phyloP scores from a whole-genome alignment of 2,113 vertebrate species.

The Amblyopsis rosae region DNA sequence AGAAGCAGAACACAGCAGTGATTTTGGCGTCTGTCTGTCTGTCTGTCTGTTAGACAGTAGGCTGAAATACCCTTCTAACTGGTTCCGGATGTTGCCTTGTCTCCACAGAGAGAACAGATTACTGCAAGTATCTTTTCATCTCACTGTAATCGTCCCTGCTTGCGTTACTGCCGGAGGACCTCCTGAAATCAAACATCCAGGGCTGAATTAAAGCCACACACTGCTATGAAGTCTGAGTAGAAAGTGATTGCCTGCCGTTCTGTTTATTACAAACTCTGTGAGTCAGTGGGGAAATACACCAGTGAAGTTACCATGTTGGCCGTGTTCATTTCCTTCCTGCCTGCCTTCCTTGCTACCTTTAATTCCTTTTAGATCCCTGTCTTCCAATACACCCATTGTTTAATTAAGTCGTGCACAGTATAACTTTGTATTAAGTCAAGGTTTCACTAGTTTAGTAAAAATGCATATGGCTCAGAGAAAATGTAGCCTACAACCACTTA shows the following conservation, averaged over 20 bases:
- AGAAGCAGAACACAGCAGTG: slow-evolving; percentile 54
- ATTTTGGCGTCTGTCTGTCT: slow-evolving; percentile 45
- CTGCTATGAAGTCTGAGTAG: slow-evolving; percentile 24
- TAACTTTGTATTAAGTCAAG: no score
- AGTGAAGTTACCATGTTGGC: not conserved
- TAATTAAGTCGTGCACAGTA: no score
- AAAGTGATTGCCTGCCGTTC: slow-evolving; percentile 23
- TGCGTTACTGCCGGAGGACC: slow-evolving; percentile 53
- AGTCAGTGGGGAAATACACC: not conserved
- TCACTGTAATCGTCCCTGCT: slow-evolving; percentile 56
- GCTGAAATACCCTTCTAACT: slow-evolving; percentile 47
- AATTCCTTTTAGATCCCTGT: not conserved
- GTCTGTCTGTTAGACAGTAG: slow-evolving; percentile 17
- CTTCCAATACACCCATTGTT: not conserved
- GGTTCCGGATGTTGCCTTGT: slow-evolving; percentile 58
- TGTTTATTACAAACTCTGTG: not conserved
- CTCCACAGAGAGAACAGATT: slow-evolving; percentile 47
- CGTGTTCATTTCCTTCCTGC: not conserved
- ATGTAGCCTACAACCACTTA: no score
- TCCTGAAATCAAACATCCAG: slow-evolving; percentile 53
- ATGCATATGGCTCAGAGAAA: no score
- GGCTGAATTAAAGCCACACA: slow-evolving; percentile 45
- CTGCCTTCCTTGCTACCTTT: not conserved
- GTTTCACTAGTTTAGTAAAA: no score
- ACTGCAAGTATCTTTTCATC: slow-evolving; percentile 57